Base-by-base conservation (phyloP, 2,113 vertebrate species). In the Dendropsophus ebraccatus region DNA sequence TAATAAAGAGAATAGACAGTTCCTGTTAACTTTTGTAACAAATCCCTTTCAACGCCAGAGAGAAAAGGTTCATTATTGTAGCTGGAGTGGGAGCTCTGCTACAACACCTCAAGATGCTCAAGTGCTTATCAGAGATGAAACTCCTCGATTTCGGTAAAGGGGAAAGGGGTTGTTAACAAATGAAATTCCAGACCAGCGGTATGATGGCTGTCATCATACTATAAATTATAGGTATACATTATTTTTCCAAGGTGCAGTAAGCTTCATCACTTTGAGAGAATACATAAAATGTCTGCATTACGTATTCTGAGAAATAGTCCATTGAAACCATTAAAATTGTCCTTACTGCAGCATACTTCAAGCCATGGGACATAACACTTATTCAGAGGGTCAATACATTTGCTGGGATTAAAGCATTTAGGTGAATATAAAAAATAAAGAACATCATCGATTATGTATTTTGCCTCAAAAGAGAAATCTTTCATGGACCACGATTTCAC, bases 351-450 rank as follows among this genome's bases (percentile, higher is more conserved):
- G 25, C 28, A 77, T 4, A 54, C 41, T 74, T 47, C 41, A 47
- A 74, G 41, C 72, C n/a, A 74, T 10, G 8, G 17, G n/a, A 49
- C 41, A 5, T 25, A 25, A 49, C 37, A 74, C 23, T 25, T 74
- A 74, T 69, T 69, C 35, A 17, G 7, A 21, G 11, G 12, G 17
- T 45, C 45, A 49, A 75, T 75, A 52, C 25, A 52, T 19, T 52
- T 76, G n/a, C 5, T 19, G 49, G 25, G 47, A 52, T 30, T 77
- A 77, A 77, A 54, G 47, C 16, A 77, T 54, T 77, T 21, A 30
- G 25, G 25, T 54, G 17, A 52, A 30, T 54, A 77, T 77, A 62
- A 74, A 74, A 76, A 76, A 32, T 32, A 52, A 77, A 32, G 47
- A 11, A 0, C 13, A 54, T 76, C 30, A 25, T 7, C 23, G 35